phyloP scores from a whole-genome alignment of 2,113 vertebrate genomes.

The Ceratotherium simum region DNA sequence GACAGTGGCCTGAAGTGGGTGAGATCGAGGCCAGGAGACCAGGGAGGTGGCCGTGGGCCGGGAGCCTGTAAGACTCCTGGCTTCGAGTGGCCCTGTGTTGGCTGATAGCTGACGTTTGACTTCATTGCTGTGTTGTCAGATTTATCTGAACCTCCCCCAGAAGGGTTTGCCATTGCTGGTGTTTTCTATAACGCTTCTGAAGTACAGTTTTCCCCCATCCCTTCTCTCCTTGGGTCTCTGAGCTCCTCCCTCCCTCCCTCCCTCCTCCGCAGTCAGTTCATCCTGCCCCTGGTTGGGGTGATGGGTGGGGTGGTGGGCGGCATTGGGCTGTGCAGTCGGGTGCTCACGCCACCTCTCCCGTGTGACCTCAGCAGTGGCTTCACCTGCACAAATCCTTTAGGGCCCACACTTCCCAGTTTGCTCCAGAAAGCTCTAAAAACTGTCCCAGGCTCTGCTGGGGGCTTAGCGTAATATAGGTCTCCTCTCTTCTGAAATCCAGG shows the following conservation, averaged over 20 bases:
- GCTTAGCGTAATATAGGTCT: background rate
- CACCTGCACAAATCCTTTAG: background rate
- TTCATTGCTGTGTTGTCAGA: background rate
- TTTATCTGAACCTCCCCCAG: background rate
- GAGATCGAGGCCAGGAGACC: background rate
- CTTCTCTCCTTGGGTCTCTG: background rate
- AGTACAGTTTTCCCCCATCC: background rate
- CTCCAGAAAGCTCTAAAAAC: background rate
- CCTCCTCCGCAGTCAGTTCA: background rate
- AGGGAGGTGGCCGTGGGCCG: background rate
- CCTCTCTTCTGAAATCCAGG: background rate
- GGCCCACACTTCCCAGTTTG: background rate
- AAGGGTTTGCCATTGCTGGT: background rate
- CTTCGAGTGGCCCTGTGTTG: accelerated
- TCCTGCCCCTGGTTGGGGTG: background rate
- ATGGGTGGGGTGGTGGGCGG: no score
- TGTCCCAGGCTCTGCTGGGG: background rate
- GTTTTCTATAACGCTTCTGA: background rate
- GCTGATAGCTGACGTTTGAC: background rate
- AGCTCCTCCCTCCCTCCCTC: accelerated
- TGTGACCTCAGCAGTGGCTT: background rate
- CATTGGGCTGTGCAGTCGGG: accelerated
- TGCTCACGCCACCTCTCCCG: accelerated
- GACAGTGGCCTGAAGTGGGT: no score
- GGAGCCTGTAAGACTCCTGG: background rate